Conservation (phyloP, 2,888 invertebrate genomes). For the Esperia sulphurella region DNA sequence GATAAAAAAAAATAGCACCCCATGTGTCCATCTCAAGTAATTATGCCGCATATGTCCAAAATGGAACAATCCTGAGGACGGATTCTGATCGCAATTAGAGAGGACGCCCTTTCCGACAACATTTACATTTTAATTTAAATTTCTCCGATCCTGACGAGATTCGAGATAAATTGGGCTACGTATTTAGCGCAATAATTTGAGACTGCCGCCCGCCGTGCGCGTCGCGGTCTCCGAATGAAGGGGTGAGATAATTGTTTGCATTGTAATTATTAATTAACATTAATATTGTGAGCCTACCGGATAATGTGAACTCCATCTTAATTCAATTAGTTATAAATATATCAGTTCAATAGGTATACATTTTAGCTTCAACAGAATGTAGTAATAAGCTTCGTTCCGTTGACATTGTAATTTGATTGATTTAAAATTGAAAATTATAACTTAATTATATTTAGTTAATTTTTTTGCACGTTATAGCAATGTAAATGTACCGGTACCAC, state of each 20-base stretch:
- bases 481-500: no score
- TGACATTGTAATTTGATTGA: no score
- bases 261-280: slow-evolving; percentile 68
- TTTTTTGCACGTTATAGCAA: no score
- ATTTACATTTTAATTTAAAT: slow-evolving; percentile 79
- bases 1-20: no score
- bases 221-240: slow-evolving; percentile 59
- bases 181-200: slow-evolving; percentile 72
- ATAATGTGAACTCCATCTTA: slow-evolving; percentile 16
- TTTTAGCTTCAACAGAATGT: no score
- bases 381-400: no score
- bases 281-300: slow-evolving; percentile 42
- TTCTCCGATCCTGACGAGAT: slow-evolving; percentile 71
- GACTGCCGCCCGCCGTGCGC: slow-evolving; percentile 29
- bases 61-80: slow-evolving; percentile 51
- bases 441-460: no score
- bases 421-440: no score
- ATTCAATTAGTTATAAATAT: no score
- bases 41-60: slow-evolving; percentile 27
- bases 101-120: slow-evolving; percentile 58
- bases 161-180: slow-evolving; percentile 71
- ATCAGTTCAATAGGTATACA: no score
- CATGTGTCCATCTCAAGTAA: no score
- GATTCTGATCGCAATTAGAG: slow-evolving; percentile 67
- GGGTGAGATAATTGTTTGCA: slow-evolving; percentile 65